Conservation (phyloP, 2,888 invertebrate species). For the Herminia tarsipennalis region DNA sequence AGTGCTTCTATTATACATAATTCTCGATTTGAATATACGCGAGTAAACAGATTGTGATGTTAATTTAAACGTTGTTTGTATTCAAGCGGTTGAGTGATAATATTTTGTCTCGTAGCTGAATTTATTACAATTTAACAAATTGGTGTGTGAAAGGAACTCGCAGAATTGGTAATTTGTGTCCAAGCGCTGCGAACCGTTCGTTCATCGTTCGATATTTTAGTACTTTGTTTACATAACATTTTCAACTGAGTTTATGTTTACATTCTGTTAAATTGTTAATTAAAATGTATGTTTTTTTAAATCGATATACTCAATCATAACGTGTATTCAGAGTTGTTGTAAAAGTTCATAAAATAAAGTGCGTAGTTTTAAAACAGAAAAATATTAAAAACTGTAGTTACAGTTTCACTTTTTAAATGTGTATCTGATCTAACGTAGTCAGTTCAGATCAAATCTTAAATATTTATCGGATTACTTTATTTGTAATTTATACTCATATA, state of each 20-base stretch:
- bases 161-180: conserved; percentile 23
- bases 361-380: too few relatives aligned
- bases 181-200: conserved; percentile 6
- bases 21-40: conserved; percentile 6
- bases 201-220: neutral
- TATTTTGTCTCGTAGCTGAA: conserved; percentile 16
- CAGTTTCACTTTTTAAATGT: too few relatives aligned
- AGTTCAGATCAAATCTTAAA: too few relatives aligned
- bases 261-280: neutral
- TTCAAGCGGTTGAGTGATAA: conserved; percentile 5
- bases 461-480: too few relatives aligned
- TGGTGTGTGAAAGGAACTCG: conserved; percentile 31
- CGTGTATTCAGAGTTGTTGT: too few relatives aligned
- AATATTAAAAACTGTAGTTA: too few relatives aligned
- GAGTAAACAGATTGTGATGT: conserved; percentile 24
- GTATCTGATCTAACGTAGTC: too few relatives aligned
- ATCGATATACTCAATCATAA: too few relatives aligned
- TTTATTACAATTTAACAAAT: conserved; percentile 31
- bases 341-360: too few relatives aligned
- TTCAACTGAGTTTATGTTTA: neutral
- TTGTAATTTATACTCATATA: too few relatives aligned
- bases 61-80: conserved; percentile 21
- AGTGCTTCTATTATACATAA: neutral
- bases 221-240: conserved; percentile 8
- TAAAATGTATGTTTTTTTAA: neutral